Evolutionary conservation across 1,140 invertebrate genomes (phyloP), one percentile per base, ranked within the genome.

Genomic region (Pomacea maculata): DNA sequence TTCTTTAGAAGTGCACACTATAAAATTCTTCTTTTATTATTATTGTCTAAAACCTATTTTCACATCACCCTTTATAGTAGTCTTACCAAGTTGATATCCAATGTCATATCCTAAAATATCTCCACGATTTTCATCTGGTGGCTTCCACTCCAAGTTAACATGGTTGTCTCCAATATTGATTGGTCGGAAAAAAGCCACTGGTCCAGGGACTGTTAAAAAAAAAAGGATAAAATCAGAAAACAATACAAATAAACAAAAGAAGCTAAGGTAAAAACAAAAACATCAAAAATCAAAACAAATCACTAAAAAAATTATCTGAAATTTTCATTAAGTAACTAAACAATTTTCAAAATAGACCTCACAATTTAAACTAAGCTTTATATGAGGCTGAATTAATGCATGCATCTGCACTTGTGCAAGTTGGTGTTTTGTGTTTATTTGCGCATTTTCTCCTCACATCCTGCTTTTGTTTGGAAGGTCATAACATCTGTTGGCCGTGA

Each of bases 51-150:
- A 61, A 61, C 15, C 11, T 17, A 61, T 61, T 61, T 17, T 61
- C 57, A 61, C 11, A 61, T 61, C 11, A 14, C 57, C 1, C 57
- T 61, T 9, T 11, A 61, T 61, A 17, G 8, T 61, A 17, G 4
- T 29, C 94, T 94, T 1, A 98, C 95, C 85, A 94, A 89, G 94
- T 87, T 96, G 95, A 90, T 97, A 98, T 89, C 95, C 96, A 86
- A 99, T 96, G 89, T 95, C 95, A 91, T 99, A 99, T 14, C 97
- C 97, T 3, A 95, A 96, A 1, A 99, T 91, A 80, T 95, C 94
- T 64, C 98, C 98, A 92, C 99, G 99, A 21, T 96, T 94, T 87
- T 97, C 95, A 29, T 95, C 93, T 61, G 98, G 98, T 88, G 95
- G 95, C 86, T 96, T 95, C 98, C 98, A 99, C 61, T 94, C 94